These are phyloP conservation scores for Eristalis tenax DNA, from an alignment of 2,888 invertebrate species.

Conservation along the genomic window DNA sequence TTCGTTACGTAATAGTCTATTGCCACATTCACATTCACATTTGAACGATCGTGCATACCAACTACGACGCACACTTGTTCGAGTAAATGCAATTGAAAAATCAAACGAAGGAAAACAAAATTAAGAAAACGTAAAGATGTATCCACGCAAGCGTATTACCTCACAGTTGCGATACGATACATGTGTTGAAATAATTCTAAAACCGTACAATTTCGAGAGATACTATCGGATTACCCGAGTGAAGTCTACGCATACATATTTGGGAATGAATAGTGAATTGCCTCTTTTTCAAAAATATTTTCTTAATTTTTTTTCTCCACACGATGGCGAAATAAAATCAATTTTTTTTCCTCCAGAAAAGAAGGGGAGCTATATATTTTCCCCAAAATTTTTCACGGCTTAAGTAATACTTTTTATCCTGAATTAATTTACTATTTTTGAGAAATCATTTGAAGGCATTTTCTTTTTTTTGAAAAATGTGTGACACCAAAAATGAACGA, in stretches of 20 bases:
- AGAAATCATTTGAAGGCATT: too few relatives aligned
- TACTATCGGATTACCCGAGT: conserved; percentile 63
- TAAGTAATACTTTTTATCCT: background rate
- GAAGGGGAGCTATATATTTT: background rate
- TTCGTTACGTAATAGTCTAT: conserved; percentile 61
- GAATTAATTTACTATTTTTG: background rate
- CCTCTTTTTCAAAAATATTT: background rate
- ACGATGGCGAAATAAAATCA: background rate
- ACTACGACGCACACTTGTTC: conserved; percentile 41
- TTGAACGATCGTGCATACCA: background rate
- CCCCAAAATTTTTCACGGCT: conserved; percentile 47
- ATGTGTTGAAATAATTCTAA: conserved; percentile 70
- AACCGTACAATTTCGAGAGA: conserved; percentile 55
- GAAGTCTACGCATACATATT: conserved; percentile 61
- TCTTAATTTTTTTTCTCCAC: background rate
- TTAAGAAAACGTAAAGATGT: background rate
- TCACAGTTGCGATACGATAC: conserved; percentile 53
- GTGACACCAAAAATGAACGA: too few relatives aligned
- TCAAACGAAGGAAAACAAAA: conserved; percentile 8
- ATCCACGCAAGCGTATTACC: conserved; percentile 65
- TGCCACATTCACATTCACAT: conserved; percentile 1
- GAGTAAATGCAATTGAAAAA: conserved; percentile 52
- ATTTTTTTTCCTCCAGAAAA: background rate
- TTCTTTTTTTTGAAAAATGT: too few relatives aligned
- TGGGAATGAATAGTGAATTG: conserved; percentile 41